Conservation (phyloP, 2,888 invertebrate genomes). For the Esperia sulphurella region DNA sequence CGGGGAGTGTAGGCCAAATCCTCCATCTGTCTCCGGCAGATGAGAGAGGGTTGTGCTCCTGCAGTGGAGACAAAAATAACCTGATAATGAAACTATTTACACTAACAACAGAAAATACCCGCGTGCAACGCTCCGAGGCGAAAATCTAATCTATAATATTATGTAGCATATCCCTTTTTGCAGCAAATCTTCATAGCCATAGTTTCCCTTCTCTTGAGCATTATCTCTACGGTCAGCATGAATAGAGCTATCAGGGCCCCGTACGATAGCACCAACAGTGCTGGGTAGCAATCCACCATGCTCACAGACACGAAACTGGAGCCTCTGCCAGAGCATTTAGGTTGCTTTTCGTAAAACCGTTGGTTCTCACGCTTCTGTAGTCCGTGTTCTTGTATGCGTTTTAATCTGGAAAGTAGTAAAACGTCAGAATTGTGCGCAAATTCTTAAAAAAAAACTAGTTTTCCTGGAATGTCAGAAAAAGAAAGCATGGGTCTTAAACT, state of each 20-base stretch:
- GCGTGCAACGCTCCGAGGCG: neutral
- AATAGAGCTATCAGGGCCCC: slow-evolving; percentile 42
- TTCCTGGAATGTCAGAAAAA: no score
- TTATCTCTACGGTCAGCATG: slow-evolving; percentile 41
- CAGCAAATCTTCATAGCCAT: slow-evolving; percentile 25
- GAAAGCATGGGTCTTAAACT: no score
- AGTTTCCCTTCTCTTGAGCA: slow-evolving; percentile 29
- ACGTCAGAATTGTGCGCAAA: no score
- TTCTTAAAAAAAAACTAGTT: no score
- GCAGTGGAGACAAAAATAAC: no score
- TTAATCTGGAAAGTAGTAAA: slow-evolving; percentile 48
- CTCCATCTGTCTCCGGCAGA: no score
- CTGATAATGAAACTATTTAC: no score
- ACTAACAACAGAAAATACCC: neutral
- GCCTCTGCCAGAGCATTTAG: slow-evolving; percentile 79
- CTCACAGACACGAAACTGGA: slow-evolving; percentile 83
- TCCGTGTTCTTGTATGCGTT: slow-evolving; percentile 71
- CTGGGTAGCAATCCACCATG: slow-evolving; percentile 80
- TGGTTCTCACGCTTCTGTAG: slow-evolving; percentile 80
- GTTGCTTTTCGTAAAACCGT: slow-evolving; percentile 81
- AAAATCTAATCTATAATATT: neutral
- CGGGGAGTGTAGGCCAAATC: no score
- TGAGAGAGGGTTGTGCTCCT: no score
- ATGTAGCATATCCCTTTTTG: neutral
- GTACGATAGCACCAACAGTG: slow-evolving; percentile 54